phyloP scores from a whole-genome alignment of 2,888 invertebrate species.

The Thecocarcelia acutangulata region DNA sequence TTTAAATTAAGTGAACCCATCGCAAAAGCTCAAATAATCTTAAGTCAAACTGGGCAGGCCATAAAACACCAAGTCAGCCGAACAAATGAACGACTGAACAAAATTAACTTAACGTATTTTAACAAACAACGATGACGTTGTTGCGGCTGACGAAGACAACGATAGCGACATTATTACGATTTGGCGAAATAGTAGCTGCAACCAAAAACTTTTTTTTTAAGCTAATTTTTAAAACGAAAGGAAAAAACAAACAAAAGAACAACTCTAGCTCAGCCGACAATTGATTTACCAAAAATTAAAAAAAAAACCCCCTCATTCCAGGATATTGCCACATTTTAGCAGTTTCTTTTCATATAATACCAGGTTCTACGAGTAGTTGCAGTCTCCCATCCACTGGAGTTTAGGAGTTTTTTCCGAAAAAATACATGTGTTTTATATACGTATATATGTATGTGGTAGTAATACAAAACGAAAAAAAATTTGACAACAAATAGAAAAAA shows the following conservation, averaged over 20 bases:
- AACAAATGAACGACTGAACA: conserved; percentile 38
- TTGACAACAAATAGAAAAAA: too few species aligned
- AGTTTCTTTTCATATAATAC: too few species aligned
- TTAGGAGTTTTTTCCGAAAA: too few species aligned
- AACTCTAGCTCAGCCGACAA: conserved; percentile 51
- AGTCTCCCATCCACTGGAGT: too few species aligned
- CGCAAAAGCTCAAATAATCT: conserved; percentile 69
- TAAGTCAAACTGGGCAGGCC: conserved; percentile 69
- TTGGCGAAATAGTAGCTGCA: conserved; percentile 49
- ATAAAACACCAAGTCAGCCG: conserved; percentile 62
- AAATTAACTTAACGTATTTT: conserved; percentile 53
- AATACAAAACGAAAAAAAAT: too few species aligned
- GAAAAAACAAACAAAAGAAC: conserved; percentile 19
- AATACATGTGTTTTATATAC: too few species aligned
- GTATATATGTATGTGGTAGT: too few species aligned
- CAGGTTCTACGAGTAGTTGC: too few species aligned
- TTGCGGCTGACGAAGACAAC: conserved; percentile 33
- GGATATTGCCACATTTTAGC: conserved; percentile 50
- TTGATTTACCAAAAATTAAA: conserved; percentile 48
- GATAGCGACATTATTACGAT: conserved; percentile 66
- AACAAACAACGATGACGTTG: conserved; percentile 53
- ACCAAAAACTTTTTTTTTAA: conserved; percentile 15
- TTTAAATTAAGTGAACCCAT: conserved; percentile 70
- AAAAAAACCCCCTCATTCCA: conserved; percentile 43
- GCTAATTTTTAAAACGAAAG: not conserved